Evolutionary conservation across 2,888 invertebrate genomes (phyloP), one percentile per base, ranked within the genome.

Genomic region (Dilophus febrilis): DNA sequence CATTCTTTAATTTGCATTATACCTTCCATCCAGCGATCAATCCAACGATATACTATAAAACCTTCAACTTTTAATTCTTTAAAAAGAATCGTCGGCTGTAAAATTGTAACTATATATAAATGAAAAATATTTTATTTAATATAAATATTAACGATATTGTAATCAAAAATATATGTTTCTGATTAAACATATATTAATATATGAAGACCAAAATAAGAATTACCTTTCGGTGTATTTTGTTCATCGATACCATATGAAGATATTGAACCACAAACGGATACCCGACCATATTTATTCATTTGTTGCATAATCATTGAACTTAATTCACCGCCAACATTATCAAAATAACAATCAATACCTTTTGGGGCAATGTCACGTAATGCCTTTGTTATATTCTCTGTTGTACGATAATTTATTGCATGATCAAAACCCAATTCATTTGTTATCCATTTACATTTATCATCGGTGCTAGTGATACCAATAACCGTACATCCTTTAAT

Each of bases 321-420:
- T n/a, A 37, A 14, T 29, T 29, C 29, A 12, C 37, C 42, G 18
- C 37, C 37, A 28, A 37, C 82, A 56, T 82, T 83, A 54, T 83
- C 83, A 52, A 81, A 83, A 51, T 77, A 83, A 51, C 78, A 76
- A 52, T 83, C 79, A 1, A 83, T 59, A 3, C 80, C 80, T 13
- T 76, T 61, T 0, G 80, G 77, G 12, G 78, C 77, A 38, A 59
- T 64, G 54, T 71, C 61, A 45, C 67, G 68, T n/a, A 84, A 58
- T 33, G 68, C 70, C 35, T 64, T 52, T 1, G 55, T 54, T 34
- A 76, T 48, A n/a, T n/a, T n/a, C 50, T 74, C 54, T 7, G 59
- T 64, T 2, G 67, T 74, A 57, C 81, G 83, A 58, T 83, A 83
- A 59, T 83, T 83, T 44, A 74, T 75, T 11, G 71, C 77, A 45